Percentiles rank a stretch among this genome's conserved stretches.
Evolutionary conservation across 2,888 invertebrate genomes (phyloP).

Genomic region (Eutolmus rufibarbis): DNA sequence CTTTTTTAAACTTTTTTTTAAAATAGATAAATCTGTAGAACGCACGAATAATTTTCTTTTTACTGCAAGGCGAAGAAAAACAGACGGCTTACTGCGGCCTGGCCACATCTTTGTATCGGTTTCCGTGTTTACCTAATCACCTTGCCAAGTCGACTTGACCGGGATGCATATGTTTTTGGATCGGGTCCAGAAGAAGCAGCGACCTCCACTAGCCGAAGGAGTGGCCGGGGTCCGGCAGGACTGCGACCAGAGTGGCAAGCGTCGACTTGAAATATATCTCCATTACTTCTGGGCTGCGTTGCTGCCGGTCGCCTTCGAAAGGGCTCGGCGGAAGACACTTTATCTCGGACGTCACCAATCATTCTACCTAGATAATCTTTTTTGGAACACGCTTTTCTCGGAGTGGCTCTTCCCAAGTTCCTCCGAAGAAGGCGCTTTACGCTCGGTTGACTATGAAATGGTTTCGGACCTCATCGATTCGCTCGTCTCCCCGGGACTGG

Average conservation of each 20-base stretch:
- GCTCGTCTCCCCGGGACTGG: neutral
- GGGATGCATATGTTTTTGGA: slow-evolving; percentile 36
- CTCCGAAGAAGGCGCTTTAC: neutral
- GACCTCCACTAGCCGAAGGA: slow-evolving; percentile 1
- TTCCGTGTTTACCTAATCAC: slow-evolving; percentile 21
- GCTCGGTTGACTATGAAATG: slow-evolving; percentile 37
- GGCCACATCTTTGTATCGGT: neutral
- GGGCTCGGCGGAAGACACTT: slow-evolving; percentile 24
- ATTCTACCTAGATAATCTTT: slow-evolving; percentile 38
- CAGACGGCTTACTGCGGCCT: neutral
- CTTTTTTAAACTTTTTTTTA: neutral
- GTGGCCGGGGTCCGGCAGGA: neutral
- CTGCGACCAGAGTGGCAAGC: slow-evolving; percentile 2
- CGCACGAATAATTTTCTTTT: neutral
- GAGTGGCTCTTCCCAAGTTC: neutral
- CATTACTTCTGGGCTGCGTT: slow-evolving; percentile 20
- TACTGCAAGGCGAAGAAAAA: neutral
- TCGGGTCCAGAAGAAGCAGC: slow-evolving; percentile 14
- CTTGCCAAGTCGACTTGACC: slow-evolving; percentile 42
- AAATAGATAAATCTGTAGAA: neutral
- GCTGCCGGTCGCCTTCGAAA: neutral
- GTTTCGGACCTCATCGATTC: slow-evolving; percentile 3
- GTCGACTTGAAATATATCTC: slow-evolving; percentile 30
- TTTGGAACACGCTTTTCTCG: slow-evolving; percentile 5
- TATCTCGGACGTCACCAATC: slow-evolving; percentile 43